Percentiles rank a stretch among this genome's conserved stretches.
Evolutionary conservation across 2,113 vertebrate species (phyloP).

Genomic region (Tetrax tetrax): DNA sequence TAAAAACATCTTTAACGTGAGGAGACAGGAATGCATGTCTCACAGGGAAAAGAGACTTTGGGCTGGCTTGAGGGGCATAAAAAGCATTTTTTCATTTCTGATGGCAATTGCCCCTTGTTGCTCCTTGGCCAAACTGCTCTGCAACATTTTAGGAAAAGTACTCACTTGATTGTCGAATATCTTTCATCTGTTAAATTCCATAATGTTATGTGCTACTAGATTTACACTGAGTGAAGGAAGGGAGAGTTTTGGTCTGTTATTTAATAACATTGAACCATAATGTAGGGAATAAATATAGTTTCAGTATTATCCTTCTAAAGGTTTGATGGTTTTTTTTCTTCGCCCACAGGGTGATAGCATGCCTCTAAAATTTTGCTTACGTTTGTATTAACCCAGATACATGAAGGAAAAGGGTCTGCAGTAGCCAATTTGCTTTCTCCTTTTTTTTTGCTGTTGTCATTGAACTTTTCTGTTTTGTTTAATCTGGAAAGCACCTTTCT

Average conservation of each 20-base stretch:
- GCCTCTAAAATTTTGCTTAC: neutral
- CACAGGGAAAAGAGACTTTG: neutral
- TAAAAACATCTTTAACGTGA: neutral
- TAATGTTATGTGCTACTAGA: neutral
- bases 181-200: neutral
- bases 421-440: neutral
- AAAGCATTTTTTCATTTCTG: neutral
- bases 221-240: neutral
- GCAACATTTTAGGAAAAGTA: neutral
- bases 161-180: neutral
- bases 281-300: neutral
- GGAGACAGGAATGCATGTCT: neutral
- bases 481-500: neutral
- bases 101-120: neutral
- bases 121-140: neutral
- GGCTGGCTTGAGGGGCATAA: neutral
- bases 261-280: neutral
- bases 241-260: neutral
- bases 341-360: neutral
- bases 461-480: neutral
- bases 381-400: neutral
- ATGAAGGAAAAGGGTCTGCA: neutral
- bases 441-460: neutral
- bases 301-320: neutral
- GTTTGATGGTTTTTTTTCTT: neutral